phyloP scores from a whole-genome alignment of 2,797 vertebrate genomes.

The Caiman crocodilus region DNA sequence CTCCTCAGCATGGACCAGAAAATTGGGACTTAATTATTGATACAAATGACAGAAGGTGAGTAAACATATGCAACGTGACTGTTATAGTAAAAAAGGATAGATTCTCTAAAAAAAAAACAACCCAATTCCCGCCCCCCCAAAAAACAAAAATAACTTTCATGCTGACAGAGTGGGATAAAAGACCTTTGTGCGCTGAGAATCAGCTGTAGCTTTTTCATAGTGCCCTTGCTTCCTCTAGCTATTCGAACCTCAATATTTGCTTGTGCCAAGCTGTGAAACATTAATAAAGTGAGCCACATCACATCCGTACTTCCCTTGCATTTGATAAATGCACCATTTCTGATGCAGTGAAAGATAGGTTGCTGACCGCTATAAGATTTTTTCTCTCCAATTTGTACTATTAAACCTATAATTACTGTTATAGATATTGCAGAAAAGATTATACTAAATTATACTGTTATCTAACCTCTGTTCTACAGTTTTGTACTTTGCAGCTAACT shows the following conservation, averaged over 20 bases:
- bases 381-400: not conserved
- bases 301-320: not conserved
- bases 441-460: not conserved
- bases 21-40: constrained; percentile 6
- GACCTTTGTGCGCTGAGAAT: not conserved
- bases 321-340: not conserved
- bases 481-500: rapidly evolving
- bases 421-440: not conserved
- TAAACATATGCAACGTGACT: not conserved
- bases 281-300: not conserved
- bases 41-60: not conserved
- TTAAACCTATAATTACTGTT: not conserved
- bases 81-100: not conserved
- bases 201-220: not conserved
- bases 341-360: not conserved
- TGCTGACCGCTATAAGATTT: not conserved
- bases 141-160: no score
- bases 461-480: not conserved
- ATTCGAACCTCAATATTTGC: not conserved
- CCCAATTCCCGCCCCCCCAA: no score
- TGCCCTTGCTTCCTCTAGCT: not conserved
- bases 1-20: not conserved
- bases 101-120: not conserved
- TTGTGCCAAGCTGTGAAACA: not conserved
- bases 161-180: no score